Base-by-base conservation (phyloP, 2,113 vertebrate species). In the Xyliphius kryptos region DNA sequence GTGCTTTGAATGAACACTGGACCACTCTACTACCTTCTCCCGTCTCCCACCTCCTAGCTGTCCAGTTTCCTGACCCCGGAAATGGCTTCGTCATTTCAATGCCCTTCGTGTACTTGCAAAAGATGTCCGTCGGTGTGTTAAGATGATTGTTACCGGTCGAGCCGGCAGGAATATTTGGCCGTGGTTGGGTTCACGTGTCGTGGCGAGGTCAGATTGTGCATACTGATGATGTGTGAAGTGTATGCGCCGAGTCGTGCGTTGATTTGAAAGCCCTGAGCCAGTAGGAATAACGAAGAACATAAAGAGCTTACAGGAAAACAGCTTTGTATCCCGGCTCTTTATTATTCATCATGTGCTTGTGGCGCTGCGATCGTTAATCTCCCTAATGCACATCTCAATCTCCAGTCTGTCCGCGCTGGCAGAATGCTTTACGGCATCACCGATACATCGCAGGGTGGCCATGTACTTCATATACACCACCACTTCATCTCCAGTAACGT, bases 1-100 rank as follows among this genome's bases (percentile, higher is more conserved):
- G 75, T 75, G 54, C 64, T 71, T 65, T 63, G 59, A 69, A 63
- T 36, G 41, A 71, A 17, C 22, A 11, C 63, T 10, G 11, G 13
- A 38, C 64, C 44, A 47, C 26, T 57, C 40, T 19, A 14, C 41
- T 38, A 17, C 36, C n/a, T n/a, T n/a, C 5, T 53, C 44, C 16
- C 49, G n/a, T n/a, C n/a, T n/a, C n/a, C n/a, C n/a, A n/a, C n/a
- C n/a, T n/a, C n/a, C n/a, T n/a, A n/a, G n/a, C n/a, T n/a, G n/a
- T n/a, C n/a, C n/a, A n/a, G n/a, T n/a, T n/a, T n/a, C n/a, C n/a
- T n/a, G n/a, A n/a, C n/a, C n/a, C n/a, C n/a, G n/a, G n/a, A n/a
- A n/a, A n/a, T n/a, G n/a, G n/a, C n/a, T n/a, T n/a, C n/a, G n/a
- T n/a, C n/a, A n/a, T n/a, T n/a, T n/a, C n/a, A n/a, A n/a, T n/a